Evolutionary conservation across 2,888 invertebrate species (phyloP).

Genomic region (Heterodera filipjevi): DNA sequence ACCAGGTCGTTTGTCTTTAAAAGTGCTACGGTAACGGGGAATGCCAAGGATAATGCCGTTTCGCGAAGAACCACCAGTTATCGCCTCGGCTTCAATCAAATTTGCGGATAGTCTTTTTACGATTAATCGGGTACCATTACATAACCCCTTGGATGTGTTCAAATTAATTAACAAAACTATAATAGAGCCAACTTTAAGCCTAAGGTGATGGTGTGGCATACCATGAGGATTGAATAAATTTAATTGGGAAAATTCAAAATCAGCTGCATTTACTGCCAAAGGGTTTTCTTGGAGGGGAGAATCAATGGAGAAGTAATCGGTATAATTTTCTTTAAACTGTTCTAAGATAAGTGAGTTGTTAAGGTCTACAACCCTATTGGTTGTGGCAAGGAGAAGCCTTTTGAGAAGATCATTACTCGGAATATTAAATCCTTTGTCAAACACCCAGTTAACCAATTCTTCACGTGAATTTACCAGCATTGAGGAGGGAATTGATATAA

Average conservation of each 20-base stretch:
- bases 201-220: conserved; percentile 5
- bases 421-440: conserved; percentile 1
- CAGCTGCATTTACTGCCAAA: conserved; percentile 7
- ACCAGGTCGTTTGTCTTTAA: conserved; percentile 16
- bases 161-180: conserved; percentile 10
- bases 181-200: conserved; percentile 8
- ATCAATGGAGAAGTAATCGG: conserved; percentile 13
- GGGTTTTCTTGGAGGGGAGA: not conserved
- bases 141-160: conserved; percentile 1
- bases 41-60: conserved; percentile 7
- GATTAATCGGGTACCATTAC: conserved; percentile 16
- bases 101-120: not conserved
- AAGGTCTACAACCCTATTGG: conserved; percentile 12
- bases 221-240: conserved; percentile 11
- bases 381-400: conserved; percentile 21
- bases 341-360: conserved; percentile 6
- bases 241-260: conserved; percentile 6
- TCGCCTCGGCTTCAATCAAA: conserved; percentile 5
- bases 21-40: conserved; percentile 6
- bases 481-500: not conserved
- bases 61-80: not conserved
- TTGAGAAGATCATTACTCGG: conserved; percentile 6
- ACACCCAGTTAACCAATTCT: conserved; percentile 14
- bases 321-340: not conserved
- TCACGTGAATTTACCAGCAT: conserved; percentile 3